Conservation (phyloP, 2,797 vertebrate genomes). For the Rhinoraja longicauda region DNA sequence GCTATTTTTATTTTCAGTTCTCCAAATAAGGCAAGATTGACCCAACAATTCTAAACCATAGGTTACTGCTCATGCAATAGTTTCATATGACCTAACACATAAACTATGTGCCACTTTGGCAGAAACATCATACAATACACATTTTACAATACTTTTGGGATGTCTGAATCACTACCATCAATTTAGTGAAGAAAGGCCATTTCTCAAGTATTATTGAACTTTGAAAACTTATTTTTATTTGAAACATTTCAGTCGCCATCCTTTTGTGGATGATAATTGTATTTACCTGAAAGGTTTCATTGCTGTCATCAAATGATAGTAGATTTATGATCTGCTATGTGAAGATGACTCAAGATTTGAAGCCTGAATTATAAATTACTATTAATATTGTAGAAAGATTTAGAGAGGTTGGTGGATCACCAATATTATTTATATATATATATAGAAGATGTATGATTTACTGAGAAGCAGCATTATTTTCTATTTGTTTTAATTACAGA, state of each 20-base stretch:
- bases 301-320: not conserved
- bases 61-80: not conserved
- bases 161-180: not conserved
- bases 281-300: not conserved
- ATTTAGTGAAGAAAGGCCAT: not conserved
- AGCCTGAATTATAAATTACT: not conserved
- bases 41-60: not conserved
- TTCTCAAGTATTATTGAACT: not conserved
- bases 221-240: not conserved
- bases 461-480: not conserved
- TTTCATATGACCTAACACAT: constrained; percentile 4
- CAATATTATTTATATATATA: not conserved
- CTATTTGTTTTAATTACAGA: not conserved
- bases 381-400: not conserved
- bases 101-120: constrained; percentile 1
- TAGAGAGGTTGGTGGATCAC: not conserved
- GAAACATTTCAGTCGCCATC: not conserved
- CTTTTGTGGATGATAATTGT: not conserved
- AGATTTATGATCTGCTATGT: not conserved
- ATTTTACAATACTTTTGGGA: not conserved
- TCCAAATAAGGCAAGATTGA: constrained; percentile 3
- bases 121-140: not conserved
- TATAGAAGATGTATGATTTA: not conserved
- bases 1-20: not conserved
- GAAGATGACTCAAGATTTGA: not conserved